Percentiles rank a stretch among this genome's conserved stretches.
phyloP scores from a whole-genome alignment of 2,888 invertebrate species.

The Hypercompe scribonia region DNA sequence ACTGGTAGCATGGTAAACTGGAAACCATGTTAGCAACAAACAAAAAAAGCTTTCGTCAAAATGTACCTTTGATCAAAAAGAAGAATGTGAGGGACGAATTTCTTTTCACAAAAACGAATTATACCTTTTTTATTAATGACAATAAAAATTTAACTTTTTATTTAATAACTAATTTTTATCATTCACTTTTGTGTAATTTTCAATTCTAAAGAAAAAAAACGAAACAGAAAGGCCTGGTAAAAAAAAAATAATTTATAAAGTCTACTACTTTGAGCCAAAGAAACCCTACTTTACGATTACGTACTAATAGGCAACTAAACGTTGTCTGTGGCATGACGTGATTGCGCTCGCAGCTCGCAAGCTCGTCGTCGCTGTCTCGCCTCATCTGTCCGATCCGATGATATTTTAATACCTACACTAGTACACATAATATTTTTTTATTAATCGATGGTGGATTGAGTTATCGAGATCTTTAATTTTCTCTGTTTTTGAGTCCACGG shows the following conservation, averaged over 20 bases:
- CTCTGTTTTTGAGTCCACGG: conserved; percentile 49
- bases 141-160: too few relatives aligned
- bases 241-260: background rate
- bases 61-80: too few relatives aligned
- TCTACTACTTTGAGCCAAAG: background rate
- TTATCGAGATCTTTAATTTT: conserved; percentile 46
- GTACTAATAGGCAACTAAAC: background rate
- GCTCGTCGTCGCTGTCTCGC: background rate
- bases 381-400: conserved; percentile 32
- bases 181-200: too few relatives aligned
- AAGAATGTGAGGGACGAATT: too few relatives aligned
- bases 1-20: too few relatives aligned
- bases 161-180: too few relatives aligned
- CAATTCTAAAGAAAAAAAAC: too few relatives aligned
- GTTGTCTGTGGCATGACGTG: conserved; percentile 11
- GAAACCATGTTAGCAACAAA: too few relatives aligned
- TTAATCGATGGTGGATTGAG: conserved; percentile 65
- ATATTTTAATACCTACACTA: conserved; percentile 31
- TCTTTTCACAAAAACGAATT: too few relatives aligned
- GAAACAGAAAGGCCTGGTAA: too few relatives aligned
- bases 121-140: too few relatives aligned
- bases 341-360: background rate
- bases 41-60: too few relatives aligned
- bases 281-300: background rate
- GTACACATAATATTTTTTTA: conserved; percentile 45